Evolutionary conservation across 2,888 invertebrate genomes (phyloP), one percentile per base, ranked within the genome.

Genomic region (Drosophila siamana): DNA sequence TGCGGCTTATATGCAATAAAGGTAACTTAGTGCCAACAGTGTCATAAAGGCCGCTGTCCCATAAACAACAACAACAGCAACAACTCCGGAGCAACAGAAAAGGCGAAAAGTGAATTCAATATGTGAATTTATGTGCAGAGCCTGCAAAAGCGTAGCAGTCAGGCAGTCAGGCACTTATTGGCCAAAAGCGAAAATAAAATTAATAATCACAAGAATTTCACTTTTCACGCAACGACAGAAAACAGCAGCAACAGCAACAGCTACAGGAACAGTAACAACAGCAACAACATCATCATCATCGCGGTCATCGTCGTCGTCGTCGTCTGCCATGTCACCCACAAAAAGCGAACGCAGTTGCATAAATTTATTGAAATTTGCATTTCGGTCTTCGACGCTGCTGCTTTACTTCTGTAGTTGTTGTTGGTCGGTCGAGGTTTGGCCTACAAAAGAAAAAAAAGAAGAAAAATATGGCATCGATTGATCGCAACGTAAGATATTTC

Each of bases 121-220:
- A 82, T 57, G n/a, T 57, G 60, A 79, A 77, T 78, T 77, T 77
- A 76, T 76, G 70, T 63, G 78, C 80, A 76, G 61, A 63, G 52
- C 26, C 56, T 57, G 33, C 43, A 47, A 48, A 56, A 56, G 62
- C 47, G 47, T 40, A 56, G 47, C 46, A 48, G 38, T 36, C 63
- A 36, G 11, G 28, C 26, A 47, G 33, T 38, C 36, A 19, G 40
- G 74, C 76, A 76, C 75, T 57, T 41, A 72, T 70, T 61, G 83
- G 81, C 73, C 86, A 74, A 86, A 86, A 85, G 79, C 87, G 87
- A 88, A 88, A 86, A 84, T 79, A 88, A 86, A 87, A 89, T 86
- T 88, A 86, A 88, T 86, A 86, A 88, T 88, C 87, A 74, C 80
- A 86, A 88, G 89, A 86, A 86, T 86, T 86, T 86, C 86, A 87